Conservation (phyloP, 2,888 invertebrate species). For the Caenorhabditis parvicauda region DNA sequence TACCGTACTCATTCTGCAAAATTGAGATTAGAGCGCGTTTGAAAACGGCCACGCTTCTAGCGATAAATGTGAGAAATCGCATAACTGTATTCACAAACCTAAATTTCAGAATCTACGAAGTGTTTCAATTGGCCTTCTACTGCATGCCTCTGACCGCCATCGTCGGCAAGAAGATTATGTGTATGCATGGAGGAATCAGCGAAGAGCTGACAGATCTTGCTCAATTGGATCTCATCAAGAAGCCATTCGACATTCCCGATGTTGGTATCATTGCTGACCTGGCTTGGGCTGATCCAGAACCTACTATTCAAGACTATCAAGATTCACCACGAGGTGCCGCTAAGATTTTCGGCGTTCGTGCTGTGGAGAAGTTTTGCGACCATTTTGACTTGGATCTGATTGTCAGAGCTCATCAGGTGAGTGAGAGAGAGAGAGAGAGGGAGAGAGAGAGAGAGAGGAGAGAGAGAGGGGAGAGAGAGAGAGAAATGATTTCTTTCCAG, state of each 20-base stretch:
- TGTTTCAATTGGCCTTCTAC: constrained; percentile 72
- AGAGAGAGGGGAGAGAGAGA: too few relatives aligned
- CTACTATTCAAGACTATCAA: constrained; percentile 33
- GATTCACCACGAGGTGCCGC: constrained; percentile 47
- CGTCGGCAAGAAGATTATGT: constrained; percentile 78
- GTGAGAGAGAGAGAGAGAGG: too few relatives aligned
- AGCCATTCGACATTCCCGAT: constrained; percentile 70
- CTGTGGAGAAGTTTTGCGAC: constrained; percentile 45
- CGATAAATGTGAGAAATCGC: too few relatives aligned
- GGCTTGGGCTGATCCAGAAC: constrained; percentile 61
- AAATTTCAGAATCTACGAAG: constrained; percentile 42
- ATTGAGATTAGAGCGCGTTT: too few relatives aligned
- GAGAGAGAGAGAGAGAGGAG: background rate
- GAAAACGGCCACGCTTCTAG: too few relatives aligned
- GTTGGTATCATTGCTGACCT: constrained; percentile 67
- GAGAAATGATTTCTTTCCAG: constrained; percentile 2
- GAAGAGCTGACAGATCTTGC: constrained; percentile 44
- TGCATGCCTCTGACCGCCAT: constrained; percentile 96
- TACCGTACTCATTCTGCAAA: too few relatives aligned
- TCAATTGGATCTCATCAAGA: constrained; percentile 68
- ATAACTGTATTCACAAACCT: constrained; percentile 17
- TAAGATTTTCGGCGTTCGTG: constrained; percentile 49
- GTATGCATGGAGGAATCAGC: constrained; percentile 74
- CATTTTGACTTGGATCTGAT: constrained; percentile 50
- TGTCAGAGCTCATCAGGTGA: constrained; percentile 58